Evolutionary conservation across 2,797 vertebrate genomes (phyloP), one percentile per base, ranked within the genome.

Genomic region (Alca torda): DNA sequence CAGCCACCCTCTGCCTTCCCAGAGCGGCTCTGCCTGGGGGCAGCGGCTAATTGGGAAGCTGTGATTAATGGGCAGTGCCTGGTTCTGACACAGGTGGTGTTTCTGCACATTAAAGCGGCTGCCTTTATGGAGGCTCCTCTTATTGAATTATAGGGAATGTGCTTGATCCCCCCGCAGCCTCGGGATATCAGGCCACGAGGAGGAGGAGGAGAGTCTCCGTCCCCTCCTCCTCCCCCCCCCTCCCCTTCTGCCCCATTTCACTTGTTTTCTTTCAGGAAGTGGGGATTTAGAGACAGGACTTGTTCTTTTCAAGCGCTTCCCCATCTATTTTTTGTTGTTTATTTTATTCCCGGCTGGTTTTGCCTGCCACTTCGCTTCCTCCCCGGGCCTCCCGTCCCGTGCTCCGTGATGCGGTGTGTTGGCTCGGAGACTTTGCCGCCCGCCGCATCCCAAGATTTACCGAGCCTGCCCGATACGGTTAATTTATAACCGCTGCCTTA

Each of bases 11-110:
- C 41, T 70, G 86, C 35, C 51, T 54, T 59, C 5, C 53, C 76
- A 45, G 59, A 51, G 33, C 2, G 69, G 89, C 88, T 35, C 45
- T 37, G 95, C 96, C 95, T 54, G 89, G 74, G 97, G 98, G 98
- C 97, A 92, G 97, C 84, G 57, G 98, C 94, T 99, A 99, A 99
- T 99, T 99, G 98, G 98, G 97, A 98, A 97, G 98, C 98, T 98
- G 96, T 99, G 99, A 99, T 99, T 98, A 98, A 99, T 99, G 98
- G 98, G 98, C 91, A 96, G 98, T 97, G 98, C 97, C 97, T 98
- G 97, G 97, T 96, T 93, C 96, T 94, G 98, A 98, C 98, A 98
- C 98, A 98, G 98, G 98, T 98, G 98, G 97, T 96, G 97, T 94
- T 96, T 96, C 96, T 82, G 95, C 84, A 17, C 94, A 93, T 96